Percentiles rank a stretch among this genome's conserved stretches.
Conservation (phyloP, 2,113 vertebrate species). For the Gracilinanus agilis region DNA sequence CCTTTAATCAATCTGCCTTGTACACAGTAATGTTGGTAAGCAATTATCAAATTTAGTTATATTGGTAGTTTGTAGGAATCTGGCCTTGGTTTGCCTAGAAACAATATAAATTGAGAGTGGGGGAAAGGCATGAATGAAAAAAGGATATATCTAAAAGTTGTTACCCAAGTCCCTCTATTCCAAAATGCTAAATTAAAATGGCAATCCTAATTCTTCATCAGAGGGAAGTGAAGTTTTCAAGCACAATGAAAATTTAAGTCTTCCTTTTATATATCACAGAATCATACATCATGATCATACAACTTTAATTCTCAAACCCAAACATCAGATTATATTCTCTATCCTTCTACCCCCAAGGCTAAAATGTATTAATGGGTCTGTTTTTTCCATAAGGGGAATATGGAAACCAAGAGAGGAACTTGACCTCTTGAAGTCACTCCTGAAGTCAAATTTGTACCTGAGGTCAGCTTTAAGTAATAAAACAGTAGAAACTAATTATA, state of each 20-base stretch:
- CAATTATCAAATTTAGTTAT: neutral
- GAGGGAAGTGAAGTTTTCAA: neutral
- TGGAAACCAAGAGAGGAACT: neutral
- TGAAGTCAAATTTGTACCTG: slow-evolving; percentile 39
- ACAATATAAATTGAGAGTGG: neutral
- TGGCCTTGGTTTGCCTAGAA: neutral
- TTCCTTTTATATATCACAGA: slow-evolving; percentile 20
- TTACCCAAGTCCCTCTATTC: slow-evolving; percentile 8
- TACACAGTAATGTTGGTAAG: neutral
- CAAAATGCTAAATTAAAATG: slow-evolving; percentile 1
- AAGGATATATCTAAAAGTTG: neutral
- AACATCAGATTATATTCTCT: neutral
- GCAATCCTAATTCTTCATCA: neutral
- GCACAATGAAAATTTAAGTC: slow-evolving; percentile 23
- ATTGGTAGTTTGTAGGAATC: neutral
- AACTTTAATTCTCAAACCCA: neutral
- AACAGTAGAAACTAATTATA: slow-evolving; percentile 20
- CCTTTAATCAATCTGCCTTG: neutral
- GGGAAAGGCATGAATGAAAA: neutral
- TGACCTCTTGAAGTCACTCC: neutral
- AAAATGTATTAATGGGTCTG: neutral
- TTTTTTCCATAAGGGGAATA: neutral
- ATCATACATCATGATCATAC: neutral
- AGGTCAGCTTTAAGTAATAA: slow-evolving; percentile 20
- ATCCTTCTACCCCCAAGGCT: neutral